phyloP scores from a whole-genome alignment of 1,140 invertebrate species.

The Trachymyrmex cornetzi region DNA sequence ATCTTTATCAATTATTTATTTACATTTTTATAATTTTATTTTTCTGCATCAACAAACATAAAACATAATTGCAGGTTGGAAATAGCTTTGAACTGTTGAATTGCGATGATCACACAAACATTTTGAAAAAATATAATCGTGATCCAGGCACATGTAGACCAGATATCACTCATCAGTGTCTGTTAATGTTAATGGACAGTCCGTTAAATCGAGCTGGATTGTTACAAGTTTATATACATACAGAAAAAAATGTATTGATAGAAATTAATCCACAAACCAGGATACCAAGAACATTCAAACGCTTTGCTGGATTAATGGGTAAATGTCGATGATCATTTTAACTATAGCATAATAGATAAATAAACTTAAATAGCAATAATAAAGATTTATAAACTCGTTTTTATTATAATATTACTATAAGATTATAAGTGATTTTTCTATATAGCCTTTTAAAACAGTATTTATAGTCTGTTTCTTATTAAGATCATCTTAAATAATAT shows the following conservation, averaged over 20 bases:
- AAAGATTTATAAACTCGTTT: too few relatives aligned
- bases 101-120: slow-evolving; percentile 95
- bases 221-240: slow-evolving; percentile 97
- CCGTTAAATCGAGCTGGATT: slow-evolving; percentile 97
- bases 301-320: slow-evolving; percentile 99
- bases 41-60: background rate
- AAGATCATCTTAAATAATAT: too few relatives aligned
- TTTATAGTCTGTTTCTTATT: too few relatives aligned
- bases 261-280: slow-evolving; percentile 99
- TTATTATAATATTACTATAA: background rate
- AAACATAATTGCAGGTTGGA: slow-evolving; percentile 89
- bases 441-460: too few relatives aligned
- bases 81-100: slow-evolving; percentile 96
- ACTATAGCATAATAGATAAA: background rate
- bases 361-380: background rate
- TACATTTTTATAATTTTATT: background rate
- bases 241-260: slow-evolving; percentile 98
- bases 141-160: slow-evolving; percentile 95
- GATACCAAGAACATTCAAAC: slow-evolving; percentile 98
- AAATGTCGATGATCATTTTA: slow-evolving; percentile 75
- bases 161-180: slow-evolving; percentile 98
- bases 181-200: slow-evolving; percentile 98
- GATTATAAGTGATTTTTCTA: background rate
- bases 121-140: slow-evolving; percentile 94
- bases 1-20: background rate